Base-by-base conservation (phyloP, 2,113 vertebrate species). In the Tachysurus fulvidraco region DNA sequence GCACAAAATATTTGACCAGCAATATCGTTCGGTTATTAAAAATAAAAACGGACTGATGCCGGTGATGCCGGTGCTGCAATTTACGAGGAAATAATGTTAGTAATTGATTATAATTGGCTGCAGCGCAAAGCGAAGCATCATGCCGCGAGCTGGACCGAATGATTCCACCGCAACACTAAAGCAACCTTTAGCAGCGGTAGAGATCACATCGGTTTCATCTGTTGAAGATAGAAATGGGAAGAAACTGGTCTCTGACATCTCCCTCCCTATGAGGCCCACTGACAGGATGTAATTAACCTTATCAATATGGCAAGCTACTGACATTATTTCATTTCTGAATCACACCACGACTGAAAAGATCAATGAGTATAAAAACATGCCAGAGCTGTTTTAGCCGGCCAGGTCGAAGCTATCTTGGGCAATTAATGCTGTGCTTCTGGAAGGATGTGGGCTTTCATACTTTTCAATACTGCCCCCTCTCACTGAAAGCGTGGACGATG, bases 231-330 rank as follows among this genome's bases (percentile, higher is more conserved):
- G 46, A 77, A 46, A 74, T 21, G 50, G 55, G 30, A 36, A 60
- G 80, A 87, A 87, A 64, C 69, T 17, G 77, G 44, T 65, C 28
- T 36, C 57, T 65, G 59, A 83, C 46, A 52, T 88, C 65, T 86
- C 46, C 36, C 36, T 71, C 23, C 16, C 21, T 83, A 46, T 79
- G 44, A 60, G 12, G 28, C 60, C 36, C 44, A 74, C 81, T 76
- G 74, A 88, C 50, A 81, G 73, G 12, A 13, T 2, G 30, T 83
- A 87, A 91, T 90, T 88, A 90, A 90, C 81, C 87, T 89, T 89
- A 90, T 91, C 88, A 86, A 86, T 88, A 84, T 88, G 88, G 86
- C 81, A 88, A 86, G 83, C 85, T 76, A 84, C 88, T 90, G 83
- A 88, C 86, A 86, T 88, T 85, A 85, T 84, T 88, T 81, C 87